These are phyloP conservation scores for Chlamydotis undulata DNA, from an alignment of 2,113 vertebrate genomes.

Conservation along the genomic window DNA sequence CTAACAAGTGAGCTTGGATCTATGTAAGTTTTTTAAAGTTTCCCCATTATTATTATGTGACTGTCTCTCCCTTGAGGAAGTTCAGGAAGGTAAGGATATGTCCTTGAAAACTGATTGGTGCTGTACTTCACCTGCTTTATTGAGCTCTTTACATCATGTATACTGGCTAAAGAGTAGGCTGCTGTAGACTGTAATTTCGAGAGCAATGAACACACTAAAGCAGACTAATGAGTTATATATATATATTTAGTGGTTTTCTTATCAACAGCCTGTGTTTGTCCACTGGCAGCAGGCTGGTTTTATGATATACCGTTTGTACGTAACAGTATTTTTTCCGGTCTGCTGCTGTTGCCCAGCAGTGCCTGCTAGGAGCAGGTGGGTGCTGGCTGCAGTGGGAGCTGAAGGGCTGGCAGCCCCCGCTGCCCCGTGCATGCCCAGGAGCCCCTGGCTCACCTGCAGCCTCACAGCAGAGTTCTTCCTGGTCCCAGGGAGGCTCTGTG, in stretches of 20 bases:
- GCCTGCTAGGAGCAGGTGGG: not conserved
- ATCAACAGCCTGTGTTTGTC: not conserved
- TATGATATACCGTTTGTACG: not conserved
- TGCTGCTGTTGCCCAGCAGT: not conserved
- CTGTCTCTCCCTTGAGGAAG: not conserved
- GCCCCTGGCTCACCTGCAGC: not conserved
- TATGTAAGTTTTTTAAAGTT: not conserved
- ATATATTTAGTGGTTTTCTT: not conserved
- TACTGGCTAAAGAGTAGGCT: not conserved
- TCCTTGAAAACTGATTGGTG: not conserved
- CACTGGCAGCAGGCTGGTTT: not conserved
- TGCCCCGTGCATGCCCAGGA: accelerated
- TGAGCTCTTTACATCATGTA: not conserved
- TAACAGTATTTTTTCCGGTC: not conserved
- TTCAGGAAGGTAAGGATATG: not conserved
- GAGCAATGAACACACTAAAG: not conserved
- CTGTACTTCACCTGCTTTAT: not conserved
- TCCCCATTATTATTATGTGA: not conserved
- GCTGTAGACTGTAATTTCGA: not conserved
- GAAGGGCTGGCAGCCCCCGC: not conserved
- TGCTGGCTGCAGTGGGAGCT: not conserved
- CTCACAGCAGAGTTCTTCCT: not conserved
- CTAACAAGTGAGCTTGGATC: not conserved
- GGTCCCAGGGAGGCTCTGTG: no score
- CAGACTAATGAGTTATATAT: not conserved